Evolutionary conservation across 2,888 invertebrate genomes (phyloP), one percentile per base, ranked within the genome.

Genomic region (Scrobipalpa costella): DNA sequence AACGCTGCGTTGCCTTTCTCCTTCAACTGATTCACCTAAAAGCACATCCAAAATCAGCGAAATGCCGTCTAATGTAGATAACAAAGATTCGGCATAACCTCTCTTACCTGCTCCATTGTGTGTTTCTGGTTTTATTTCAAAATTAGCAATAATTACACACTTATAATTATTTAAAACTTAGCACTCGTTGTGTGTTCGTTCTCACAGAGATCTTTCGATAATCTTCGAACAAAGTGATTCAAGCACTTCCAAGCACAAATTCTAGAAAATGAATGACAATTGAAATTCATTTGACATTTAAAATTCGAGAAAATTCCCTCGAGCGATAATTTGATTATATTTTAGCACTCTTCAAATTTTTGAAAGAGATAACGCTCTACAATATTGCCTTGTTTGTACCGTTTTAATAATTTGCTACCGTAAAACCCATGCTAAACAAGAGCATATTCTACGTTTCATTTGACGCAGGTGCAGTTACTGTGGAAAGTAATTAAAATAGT

Each of bases 1-100:
- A 98, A 90, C 19, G 97, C 97, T 36, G 94, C 93, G 83, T 98
- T 98, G 68, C 98, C 98, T 86, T 95, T 95, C 77, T 96, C 96
- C 84, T 98, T 98, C 69, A 98, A 92, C 76, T 92, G 93, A 78
- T 95, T 93, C 71, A 96, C 96, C 97, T 98, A 81, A 68, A 87
- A 89, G 64, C 60, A 66, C 38, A 15, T 40, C 64, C 17, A 66
- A 64, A 63, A 61, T 67, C 66, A 66, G 34, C 67, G 66, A 66
- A 63, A 67, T n/a, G 61, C 57, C 64, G 67, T 68, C 71, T 71
- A 65, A 70, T n/a, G 13, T 65, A 74, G 72, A 72, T 76, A 70
- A 72, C 60, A 70, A 67, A 75, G 74, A 68, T 71, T 75, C 76
- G 73, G 74, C 78, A 86, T 90, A 90, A 90, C 90, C 88, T 87